Evolutionary conservation across 2,888 invertebrate species (phyloP).

Genomic region (Pogonocherus hispidulus): DNA sequence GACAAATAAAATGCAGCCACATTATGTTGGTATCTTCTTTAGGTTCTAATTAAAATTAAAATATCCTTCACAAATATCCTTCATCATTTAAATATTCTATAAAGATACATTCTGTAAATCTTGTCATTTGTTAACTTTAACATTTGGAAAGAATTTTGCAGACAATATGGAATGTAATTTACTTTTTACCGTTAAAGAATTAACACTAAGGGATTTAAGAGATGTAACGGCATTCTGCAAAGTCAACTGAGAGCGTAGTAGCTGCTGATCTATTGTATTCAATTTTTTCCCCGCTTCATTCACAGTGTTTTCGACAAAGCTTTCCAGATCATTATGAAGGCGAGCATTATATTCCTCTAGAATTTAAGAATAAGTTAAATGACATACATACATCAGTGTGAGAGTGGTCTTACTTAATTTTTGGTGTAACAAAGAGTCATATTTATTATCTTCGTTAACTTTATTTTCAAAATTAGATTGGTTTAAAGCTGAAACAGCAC

Average conservation of each 20-base stretch:
- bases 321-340: slow-evolving; percentile 58
- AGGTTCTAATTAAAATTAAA: too few relatives aligned
- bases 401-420: slow-evolving; percentile 63
- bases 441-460: slow-evolving; percentile 44
- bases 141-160: slow-evolving; percentile 63
- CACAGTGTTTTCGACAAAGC: slow-evolving; percentile 55
- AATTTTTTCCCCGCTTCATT: slow-evolving; percentile 61
- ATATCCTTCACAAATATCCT: too few relatives aligned
- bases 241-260: slow-evolving; percentile 65
- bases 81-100: too few relatives aligned
- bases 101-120: too few relatives aligned
- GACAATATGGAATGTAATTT: slow-evolving; percentile 62
- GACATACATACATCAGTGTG: neutral
- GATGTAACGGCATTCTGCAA: slow-evolving; percentile 64
- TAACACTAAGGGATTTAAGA: slow-evolving; percentile 60
- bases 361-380: slow-evolving; percentile 41
- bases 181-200: slow-evolving; percentile 61
- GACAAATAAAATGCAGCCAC: too few relatives aligned
- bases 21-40: too few relatives aligned
- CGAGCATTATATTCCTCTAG: slow-evolving; percentile 63
- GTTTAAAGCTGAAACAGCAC: slow-evolving; percentile 59
- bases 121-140: slow-evolving; percentile 54
- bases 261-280: slow-evolving; percentile 61
- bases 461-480: slow-evolving; percentile 39
- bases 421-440: slow-evolving; percentile 60